Evolutionary conservation across 2,888 invertebrate species (phyloP).

Genomic region (Acanthosepion esculentum): DNA sequence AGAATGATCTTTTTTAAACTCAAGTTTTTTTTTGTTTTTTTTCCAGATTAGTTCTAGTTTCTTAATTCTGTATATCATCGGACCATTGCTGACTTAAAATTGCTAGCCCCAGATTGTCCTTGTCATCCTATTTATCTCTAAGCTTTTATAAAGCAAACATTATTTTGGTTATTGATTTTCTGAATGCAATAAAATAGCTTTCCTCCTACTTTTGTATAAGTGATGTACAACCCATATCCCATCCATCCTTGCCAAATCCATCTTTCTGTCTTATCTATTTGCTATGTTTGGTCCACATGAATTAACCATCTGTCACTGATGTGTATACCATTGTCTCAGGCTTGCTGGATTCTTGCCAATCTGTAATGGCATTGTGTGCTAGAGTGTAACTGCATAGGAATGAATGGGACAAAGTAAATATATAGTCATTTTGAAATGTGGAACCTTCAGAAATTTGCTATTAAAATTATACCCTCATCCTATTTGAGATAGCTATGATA

Average conservation of each 20-base stretch:
- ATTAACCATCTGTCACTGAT: slow-evolving; percentile 33
- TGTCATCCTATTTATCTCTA: background rate
- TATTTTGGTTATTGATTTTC: slow-evolving; percentile 22
- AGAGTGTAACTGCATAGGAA: background rate
- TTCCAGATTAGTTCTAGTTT: too few relatives aligned
- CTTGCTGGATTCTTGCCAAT: slow-evolving; percentile 2
- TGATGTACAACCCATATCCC: background rate
- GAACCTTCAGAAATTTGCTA: background rate
- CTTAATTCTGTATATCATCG: too few relatives aligned
- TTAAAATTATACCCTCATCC: background rate
- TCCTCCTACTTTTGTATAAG: background rate
- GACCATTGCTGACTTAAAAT: too few relatives aligned
- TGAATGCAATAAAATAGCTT: background rate
- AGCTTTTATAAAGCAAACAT: background rate
- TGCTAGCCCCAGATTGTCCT: background rate
- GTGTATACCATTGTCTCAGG: slow-evolving; percentile 20
- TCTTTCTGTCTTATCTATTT: background rate
- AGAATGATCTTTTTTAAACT: too few relatives aligned
- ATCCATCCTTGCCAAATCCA: background rate
- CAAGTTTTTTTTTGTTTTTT: too few relatives aligned
- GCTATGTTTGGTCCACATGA: background rate
- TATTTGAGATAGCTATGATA: background rate
- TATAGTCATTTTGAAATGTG: background rate
- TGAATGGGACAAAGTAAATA: background rate
- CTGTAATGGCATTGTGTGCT: background rate